A percentile compares a stretch with the other conserved stretches of the same genome.
Evolutionary conservation across 2,888 invertebrate species (phyloP).

Genomic region (Oscheius sp.): DNA sequence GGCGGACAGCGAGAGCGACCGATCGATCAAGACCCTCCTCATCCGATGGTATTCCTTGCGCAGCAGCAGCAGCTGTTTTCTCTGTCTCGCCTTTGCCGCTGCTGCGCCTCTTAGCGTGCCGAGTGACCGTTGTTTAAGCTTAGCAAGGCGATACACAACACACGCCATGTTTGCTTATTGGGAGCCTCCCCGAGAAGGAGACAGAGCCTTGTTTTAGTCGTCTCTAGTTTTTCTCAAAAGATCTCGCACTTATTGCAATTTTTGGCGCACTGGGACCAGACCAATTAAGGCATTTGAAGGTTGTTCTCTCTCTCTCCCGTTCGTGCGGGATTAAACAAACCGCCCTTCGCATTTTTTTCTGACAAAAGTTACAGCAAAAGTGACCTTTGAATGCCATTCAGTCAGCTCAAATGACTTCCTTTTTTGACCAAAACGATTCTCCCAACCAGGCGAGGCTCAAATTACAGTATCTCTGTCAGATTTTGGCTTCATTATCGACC

Average conservation of each 20-base stretch:
- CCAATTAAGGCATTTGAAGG: slow-evolving; percentile 15
- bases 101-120: slow-evolving; percentile 5
- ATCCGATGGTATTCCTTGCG: slow-evolving; percentile 28
- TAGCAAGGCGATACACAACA: too few species aligned
- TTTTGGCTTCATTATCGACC: too few species aligned
- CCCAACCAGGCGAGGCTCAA: too few species aligned
- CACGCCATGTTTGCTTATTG: slow-evolving; percentile 7
- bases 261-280: slow-evolving; percentile 3
- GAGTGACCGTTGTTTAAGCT: not conserved
- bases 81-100: slow-evolving; percentile 4
- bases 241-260: too few species aligned
- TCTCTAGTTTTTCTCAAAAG: too few species aligned
- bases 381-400: slow-evolving; percentile 3
- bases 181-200: not conserved
- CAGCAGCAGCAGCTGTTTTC: slow-evolving; percentile 18
- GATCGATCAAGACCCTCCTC: slow-evolving; percentile 19
- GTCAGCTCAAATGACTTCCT: not conserved
- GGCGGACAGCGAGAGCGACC: slow-evolving; percentile 2
- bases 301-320: not conserved
- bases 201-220: not conserved
- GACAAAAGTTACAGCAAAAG: not conserved
- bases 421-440: too few species aligned
- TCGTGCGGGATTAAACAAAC: not conserved
- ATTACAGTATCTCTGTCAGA: too few species aligned
- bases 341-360: not conserved